These are phyloP conservation scores for Adoxophyes honmai DNA, from an alignment of 1,140 invertebrate species.

Conservation along the genomic window DNA sequence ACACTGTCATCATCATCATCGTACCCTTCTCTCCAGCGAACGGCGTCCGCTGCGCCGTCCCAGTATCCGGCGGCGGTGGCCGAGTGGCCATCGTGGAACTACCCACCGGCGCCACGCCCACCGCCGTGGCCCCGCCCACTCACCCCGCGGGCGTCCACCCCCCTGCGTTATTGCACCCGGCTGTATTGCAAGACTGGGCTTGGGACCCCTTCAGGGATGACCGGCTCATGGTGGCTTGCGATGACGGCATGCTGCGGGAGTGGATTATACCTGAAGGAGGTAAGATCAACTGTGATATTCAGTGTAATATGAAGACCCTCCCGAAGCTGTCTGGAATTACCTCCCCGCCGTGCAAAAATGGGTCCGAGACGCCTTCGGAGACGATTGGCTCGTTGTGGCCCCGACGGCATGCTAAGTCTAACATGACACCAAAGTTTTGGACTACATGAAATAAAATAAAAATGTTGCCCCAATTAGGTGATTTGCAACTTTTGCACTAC, in stretches of 20 bases:
- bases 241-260: conserved; percentile 92
- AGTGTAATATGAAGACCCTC: no score
- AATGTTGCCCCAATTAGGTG: no score
- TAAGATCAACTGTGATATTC: no score
- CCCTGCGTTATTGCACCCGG: conserved; percentile 86
- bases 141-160: conserved; percentile 55
- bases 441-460: no score
- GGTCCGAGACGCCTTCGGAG: neutral
- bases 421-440: no score
- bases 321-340: no score
- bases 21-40: conserved; percentile 81
- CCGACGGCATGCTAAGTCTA: no score
- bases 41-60: conserved; percentile 89
- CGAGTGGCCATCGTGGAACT: conserved; percentile 93
- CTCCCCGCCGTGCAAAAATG: neutral
- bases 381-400: no score
- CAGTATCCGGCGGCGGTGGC: conserved; percentile 91
- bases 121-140: conserved; percentile 83
- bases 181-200: conserved; percentile 93
- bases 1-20: no score
- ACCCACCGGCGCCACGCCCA: conserved; percentile 77
- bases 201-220: conserved; percentile 94
- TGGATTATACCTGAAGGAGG: conserved; percentile 86
- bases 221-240: conserved; percentile 90
- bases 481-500: no score